Conservation (phyloP, 2,888 invertebrate genomes). For the Germaria angustata region DNA sequence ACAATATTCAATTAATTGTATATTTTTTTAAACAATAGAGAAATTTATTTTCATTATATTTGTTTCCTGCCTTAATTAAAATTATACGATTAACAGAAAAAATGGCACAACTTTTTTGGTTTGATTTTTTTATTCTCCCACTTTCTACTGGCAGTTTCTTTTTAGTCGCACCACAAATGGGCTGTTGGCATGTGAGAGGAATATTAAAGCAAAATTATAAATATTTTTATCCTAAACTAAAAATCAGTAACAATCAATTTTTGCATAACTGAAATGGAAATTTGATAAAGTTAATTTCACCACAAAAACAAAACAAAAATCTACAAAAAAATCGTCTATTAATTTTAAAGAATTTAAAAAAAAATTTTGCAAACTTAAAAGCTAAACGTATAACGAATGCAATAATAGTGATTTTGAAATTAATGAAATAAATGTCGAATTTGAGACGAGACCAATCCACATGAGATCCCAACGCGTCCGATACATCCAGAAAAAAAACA, state of each 20-base stretch:
- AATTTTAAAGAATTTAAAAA: too few relatives aligned
- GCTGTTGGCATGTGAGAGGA: conserved; percentile 54
- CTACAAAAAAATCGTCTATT: too few relatives aligned
- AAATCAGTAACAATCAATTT: not conserved
- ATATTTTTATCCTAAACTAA: conserved; percentile 6
- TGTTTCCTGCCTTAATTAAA: conserved; percentile 34
- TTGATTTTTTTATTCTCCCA: conserved; percentile 13
- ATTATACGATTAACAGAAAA: conserved; percentile 13
- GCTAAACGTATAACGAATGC: too few relatives aligned
- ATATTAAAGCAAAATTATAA: conserved; percentile 47
- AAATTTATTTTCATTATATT: conserved; percentile 44
- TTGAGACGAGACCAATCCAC: too few relatives aligned
- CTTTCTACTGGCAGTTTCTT: conserved; percentile 51
- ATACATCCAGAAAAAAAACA: too few relatives aligned
- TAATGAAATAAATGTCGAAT: too few relatives aligned
- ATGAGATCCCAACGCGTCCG: too few relatives aligned
- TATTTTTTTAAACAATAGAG: conserved; percentile 24
- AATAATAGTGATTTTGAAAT: too few relatives aligned
- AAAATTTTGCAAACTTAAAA: too few relatives aligned
- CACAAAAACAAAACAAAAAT: too few relatives aligned
- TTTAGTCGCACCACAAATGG: conserved; percentile 39
- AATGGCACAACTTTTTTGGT: conserved; percentile 24
- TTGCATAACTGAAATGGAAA: conserved; percentile 3
- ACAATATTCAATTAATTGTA: not conserved
- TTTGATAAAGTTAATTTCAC: not conserved